Evolutionary conservation across 2,888 invertebrate species (phyloP).

Genomic region (Perizoma flavofasciatum): DNA sequence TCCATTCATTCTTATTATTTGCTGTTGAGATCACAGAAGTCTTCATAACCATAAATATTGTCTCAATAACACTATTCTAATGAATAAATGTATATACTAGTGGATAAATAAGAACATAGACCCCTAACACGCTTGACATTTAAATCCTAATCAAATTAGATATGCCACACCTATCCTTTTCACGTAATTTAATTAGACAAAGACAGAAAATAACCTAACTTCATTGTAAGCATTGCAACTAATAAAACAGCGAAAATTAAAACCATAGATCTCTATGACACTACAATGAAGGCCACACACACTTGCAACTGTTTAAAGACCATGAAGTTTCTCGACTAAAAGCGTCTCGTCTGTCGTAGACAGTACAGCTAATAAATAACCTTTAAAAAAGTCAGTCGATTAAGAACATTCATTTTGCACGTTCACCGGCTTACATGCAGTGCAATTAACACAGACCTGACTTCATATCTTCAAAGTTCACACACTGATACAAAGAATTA

Average conservation of each 20-base stretch:
- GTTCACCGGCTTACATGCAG: constrained; percentile 11
- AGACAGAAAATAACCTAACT: constrained; percentile 18
- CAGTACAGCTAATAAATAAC: neutral
- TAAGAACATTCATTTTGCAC: neutral
- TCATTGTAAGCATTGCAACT: neutral
- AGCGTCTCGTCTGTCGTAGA: neutral
- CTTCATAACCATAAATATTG: too few species aligned
- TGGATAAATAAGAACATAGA: constrained; percentile 9
- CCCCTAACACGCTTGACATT: neutral
- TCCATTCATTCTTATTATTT: too few species aligned
- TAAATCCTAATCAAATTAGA: constrained; percentile 8
- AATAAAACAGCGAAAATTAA: neutral
- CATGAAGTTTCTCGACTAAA: constrained; percentile 1
- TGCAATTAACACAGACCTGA: constrained; percentile 55
- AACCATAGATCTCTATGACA: neutral
- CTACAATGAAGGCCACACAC: constrained; percentile 9
- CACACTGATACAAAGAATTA: constrained; percentile 53
- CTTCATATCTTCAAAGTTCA: constrained; percentile 56
- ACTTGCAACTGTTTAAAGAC: neutral
- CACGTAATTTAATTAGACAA: constrained; percentile 2
- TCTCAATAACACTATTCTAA: neutral
- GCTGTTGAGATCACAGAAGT: too few species aligned
- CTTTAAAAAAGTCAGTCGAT: constrained; percentile 2
- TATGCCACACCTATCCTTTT: constrained; percentile 2
- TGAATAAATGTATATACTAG: neutral